Conservation (phyloP, 2,888 invertebrate species). For the Seladonia tumulorum region DNA sequence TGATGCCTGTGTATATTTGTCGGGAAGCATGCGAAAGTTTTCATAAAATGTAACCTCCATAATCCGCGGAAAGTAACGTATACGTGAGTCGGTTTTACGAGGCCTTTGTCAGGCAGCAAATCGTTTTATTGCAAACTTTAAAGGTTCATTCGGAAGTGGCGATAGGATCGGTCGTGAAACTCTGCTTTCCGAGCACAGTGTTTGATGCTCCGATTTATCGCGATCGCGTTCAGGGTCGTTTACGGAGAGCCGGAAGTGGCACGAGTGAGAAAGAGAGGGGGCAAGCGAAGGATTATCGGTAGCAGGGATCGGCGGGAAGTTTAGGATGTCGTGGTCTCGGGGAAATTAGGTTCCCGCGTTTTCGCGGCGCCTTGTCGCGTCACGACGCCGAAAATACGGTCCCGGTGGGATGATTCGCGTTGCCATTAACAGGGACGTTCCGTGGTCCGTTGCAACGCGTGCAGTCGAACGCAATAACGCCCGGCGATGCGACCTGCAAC, state of each 20-base stretch:
- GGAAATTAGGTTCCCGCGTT: constrained; percentile 23
- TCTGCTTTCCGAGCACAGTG: not conserved
- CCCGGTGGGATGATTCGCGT: constrained; percentile 47
- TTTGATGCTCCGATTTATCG: not conserved
- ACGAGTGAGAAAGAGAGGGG: no score
- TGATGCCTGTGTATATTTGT: no score
- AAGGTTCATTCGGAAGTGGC: not conserved
- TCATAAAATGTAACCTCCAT: not conserved
- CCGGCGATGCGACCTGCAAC: not conserved
- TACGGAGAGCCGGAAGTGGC: not conserved
- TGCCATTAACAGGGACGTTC: constrained; percentile 60
- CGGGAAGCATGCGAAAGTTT: not conserved
- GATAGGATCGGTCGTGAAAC: constrained; percentile 5
- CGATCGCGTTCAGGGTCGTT: not conserved
- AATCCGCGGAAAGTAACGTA: not conserved
- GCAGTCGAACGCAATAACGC: not conserved
- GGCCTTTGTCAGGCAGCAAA: not conserved
- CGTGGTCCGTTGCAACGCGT: constrained; percentile 37
- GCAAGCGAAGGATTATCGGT: not conserved
- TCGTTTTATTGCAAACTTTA: not conserved
- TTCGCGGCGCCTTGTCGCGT: not conserved
- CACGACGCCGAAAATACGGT: constrained; percentile 37
- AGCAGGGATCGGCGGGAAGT: not conserved
- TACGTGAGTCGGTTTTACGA: not conserved
- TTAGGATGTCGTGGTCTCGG: constrained; percentile 12